A percentile compares a stretch with the other conserved stretches of the same genome.
phyloP scores from a whole-genome alignment of 2,113 vertebrate species.

The Phasianus colchicus region DNA sequence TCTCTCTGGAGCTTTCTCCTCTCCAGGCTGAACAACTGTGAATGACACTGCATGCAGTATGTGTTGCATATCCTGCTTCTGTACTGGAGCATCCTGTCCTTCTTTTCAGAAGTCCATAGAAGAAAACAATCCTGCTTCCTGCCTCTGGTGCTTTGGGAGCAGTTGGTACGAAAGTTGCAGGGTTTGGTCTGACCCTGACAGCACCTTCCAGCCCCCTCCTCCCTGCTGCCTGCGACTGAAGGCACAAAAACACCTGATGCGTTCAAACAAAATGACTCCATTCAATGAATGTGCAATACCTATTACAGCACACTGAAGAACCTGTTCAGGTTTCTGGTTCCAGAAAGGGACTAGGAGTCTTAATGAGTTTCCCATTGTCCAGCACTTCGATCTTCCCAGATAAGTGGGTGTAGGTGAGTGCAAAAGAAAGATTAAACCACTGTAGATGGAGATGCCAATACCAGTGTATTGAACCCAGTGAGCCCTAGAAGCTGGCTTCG shows the following conservation, averaged over 20 bases:
- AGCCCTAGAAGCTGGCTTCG: neutral
- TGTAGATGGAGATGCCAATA: neutral
- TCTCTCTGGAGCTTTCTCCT: too few species aligned
- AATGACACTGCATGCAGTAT: fast-evolving
- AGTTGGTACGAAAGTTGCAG: neutral
- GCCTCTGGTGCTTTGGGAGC: neutral
- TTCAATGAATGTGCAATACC: neutral
- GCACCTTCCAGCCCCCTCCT: neutral
- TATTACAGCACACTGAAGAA: neutral
- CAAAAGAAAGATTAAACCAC: neutral
- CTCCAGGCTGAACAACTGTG: fast-evolving
- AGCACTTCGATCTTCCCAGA: neutral
- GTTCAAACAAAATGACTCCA: neutral
- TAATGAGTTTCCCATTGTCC: neutral
- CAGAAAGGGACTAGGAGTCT: neutral
- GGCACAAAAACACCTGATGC: fast-evolving
- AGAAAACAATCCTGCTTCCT: neutral
- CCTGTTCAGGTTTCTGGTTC: neutral
- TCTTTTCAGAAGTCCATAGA: neutral
- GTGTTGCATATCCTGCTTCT: fast-evolving
- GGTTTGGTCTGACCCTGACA: neutral
- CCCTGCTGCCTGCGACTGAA: neutral
- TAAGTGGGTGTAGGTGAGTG: neutral
- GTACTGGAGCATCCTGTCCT: neutral
- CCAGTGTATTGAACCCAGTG: neutral